Conservation (phyloP, 2,113 vertebrate genomes). For the Apus apus region DNA sequence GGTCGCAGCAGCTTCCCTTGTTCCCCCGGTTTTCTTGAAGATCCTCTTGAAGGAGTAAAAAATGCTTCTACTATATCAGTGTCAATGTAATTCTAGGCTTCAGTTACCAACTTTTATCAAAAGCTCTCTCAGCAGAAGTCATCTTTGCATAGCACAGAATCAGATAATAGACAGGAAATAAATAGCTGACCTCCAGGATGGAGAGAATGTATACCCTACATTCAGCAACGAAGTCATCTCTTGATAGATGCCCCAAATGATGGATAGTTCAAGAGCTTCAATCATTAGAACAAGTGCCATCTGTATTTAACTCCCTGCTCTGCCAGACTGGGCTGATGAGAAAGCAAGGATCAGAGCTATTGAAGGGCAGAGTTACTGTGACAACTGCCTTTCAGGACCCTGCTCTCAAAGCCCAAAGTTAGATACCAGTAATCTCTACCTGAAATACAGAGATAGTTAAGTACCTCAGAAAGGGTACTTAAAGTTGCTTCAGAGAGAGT, state of each 20-base stretch:
- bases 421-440: neutral
- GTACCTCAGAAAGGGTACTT: neutral
- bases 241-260: neutral
- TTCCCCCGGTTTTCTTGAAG: neutral
- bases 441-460: neutral
- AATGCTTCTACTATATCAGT: neutral
- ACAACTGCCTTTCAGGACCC: neutral
- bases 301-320: neutral
- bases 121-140: neutral
- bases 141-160: neutral
- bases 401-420: neutral
- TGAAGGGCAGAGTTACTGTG: neutral
- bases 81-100: neutral
- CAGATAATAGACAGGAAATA: conserved; percentile 1
- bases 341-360: neutral
- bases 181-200: neutral
- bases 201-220: neutral
- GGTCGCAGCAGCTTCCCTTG: neutral
- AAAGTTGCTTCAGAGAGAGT: neutral
- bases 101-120: neutral
- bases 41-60: neutral
- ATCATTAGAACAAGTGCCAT: neutral
- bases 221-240: neutral
- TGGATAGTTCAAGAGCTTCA: neutral
- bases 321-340: neutral